Conservation (phyloP, 2,113 vertebrate species). For the Podiceps cristatus region DNA sequence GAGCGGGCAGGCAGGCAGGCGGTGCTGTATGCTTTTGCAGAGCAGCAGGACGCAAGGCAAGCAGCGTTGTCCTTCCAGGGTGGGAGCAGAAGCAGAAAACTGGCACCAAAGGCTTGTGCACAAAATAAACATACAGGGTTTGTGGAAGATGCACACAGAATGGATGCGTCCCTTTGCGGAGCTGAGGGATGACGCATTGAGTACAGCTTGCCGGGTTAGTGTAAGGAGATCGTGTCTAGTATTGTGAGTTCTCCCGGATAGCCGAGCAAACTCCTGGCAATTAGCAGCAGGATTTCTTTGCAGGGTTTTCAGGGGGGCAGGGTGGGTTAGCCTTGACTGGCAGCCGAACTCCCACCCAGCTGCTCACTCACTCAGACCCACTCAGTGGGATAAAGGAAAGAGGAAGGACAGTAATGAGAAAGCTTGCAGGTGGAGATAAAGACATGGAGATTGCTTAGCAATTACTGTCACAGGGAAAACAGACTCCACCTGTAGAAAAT, state of each 20-base stretch:
- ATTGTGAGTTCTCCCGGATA: not conserved
- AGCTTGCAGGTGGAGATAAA: not conserved
- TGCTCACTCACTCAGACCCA: accelerated
- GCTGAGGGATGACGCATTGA: not conserved
- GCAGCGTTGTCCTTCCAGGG: not conserved
- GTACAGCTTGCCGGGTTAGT: not conserved
- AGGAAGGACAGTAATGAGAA: not conserved
- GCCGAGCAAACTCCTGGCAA: not conserved
- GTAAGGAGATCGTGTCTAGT: not conserved
- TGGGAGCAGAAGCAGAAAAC: not conserved
- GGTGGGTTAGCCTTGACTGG: not conserved
- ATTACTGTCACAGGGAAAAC: not conserved
- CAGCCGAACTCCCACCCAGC: not conserved
- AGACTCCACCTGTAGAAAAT: not conserved
- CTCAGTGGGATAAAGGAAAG: not conserved
- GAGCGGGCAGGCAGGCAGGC: not conserved
- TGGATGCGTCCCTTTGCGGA: not conserved
- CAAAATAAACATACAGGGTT: not conserved
- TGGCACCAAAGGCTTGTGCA: not conserved
- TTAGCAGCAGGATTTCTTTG: not conserved
- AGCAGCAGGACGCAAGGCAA: not conserved
- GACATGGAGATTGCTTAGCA: not conserved
- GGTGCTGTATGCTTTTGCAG: not conserved
- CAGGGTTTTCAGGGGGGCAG: accelerated
- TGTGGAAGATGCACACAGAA: not conserved